These are phyloP conservation scores for Phalangium opilio DNA, from an alignment of 2,888 invertebrate species.

Conservation along the genomic window DNA sequence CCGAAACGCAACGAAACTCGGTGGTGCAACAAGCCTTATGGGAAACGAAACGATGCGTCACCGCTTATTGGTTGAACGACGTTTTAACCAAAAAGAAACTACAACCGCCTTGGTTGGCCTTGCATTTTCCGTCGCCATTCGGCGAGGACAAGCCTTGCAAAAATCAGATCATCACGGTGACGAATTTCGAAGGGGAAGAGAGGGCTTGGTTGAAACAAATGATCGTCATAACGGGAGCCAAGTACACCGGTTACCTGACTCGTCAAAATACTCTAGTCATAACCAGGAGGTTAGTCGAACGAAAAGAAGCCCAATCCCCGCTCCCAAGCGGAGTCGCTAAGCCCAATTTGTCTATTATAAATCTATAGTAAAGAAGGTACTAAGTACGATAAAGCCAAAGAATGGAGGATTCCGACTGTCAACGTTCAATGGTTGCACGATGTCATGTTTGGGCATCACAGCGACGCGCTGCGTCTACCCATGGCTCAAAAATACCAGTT, in stretches of 20 bases:
- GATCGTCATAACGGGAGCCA: slow-evolving; percentile 70
- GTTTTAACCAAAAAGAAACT: slow-evolving; percentile 70
- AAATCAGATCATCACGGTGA: slow-evolving; percentile 55
- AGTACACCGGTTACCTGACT: slow-evolving; percentile 45
- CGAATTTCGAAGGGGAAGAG: slow-evolving; percentile 82
- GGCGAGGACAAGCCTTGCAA: slow-evolving; percentile 31
- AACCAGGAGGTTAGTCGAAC: slow-evolving; percentile 34
- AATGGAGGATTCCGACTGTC: slow-evolving; percentile 81
- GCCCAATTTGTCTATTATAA: too few relatives aligned
- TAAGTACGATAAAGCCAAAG: slow-evolving; percentile 75
- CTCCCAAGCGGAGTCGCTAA: too few relatives aligned
- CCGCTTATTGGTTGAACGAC: slow-evolving; percentile 81
- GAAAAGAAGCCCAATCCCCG: too few relatives aligned
- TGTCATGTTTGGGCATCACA: slow-evolving; percentile 74
- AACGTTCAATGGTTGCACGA: slow-evolving; percentile 89
- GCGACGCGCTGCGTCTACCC: slow-evolving; percentile 47
- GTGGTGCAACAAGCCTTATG: slow-evolving; percentile 62
- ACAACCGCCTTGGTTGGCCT: slow-evolving; percentile 78
- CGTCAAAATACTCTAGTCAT: slow-evolving; percentile 38
- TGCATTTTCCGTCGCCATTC: slow-evolving; percentile 61
- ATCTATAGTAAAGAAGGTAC: slow-evolving; percentile 57
- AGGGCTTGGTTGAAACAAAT: slow-evolving; percentile 63
- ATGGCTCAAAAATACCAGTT: slow-evolving; percentile 64
- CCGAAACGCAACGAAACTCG: slow-evolving; percentile 76
- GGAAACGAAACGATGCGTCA: slow-evolving; percentile 56